Conservation (phyloP, 2,888 invertebrate species). For the Xestia c-nigrum region DNA sequence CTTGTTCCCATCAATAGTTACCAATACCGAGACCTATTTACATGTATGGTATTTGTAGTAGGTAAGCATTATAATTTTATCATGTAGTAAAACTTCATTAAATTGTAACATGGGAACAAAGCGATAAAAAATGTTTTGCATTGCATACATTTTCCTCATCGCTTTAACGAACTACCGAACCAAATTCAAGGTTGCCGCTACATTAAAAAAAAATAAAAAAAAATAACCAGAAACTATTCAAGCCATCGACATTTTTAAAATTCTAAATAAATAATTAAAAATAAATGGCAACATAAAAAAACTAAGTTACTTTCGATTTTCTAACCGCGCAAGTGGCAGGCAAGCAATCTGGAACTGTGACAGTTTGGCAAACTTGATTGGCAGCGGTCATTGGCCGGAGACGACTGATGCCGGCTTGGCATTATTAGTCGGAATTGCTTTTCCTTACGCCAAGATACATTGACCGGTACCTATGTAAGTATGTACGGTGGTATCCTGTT, state of each 20-base stretch:
- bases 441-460: constrained; percentile 48
- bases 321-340: constrained; percentile 17
- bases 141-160: constrained; percentile 34
- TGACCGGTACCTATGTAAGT: constrained; percentile 46
- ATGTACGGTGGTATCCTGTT: constrained; percentile 26
- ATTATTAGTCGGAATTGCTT: constrained; percentile 59
- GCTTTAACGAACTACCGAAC: constrained; percentile 5
- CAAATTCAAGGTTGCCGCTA: constrained; percentile 3
- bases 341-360: constrained; percentile 32
- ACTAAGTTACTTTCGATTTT: constrained; percentile 56
- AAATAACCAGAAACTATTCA: not conserved
- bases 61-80: not conserved
- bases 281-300: not conserved
- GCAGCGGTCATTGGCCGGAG: constrained; percentile 60
- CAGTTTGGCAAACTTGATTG: constrained; percentile 66
- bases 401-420: constrained; percentile 41
- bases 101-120: not conserved
- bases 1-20: not conserved
- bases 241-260: constrained; percentile 4
- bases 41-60: not conserved
- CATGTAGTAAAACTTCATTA: not conserved
- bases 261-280: constrained; percentile 3
- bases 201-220: constrained; percentile 5
- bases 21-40: not conserved
- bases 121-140: not conserved